Base-by-base conservation (phyloP, 2,888 invertebrate genomes). In the Melanostoma scalare region DNA sequence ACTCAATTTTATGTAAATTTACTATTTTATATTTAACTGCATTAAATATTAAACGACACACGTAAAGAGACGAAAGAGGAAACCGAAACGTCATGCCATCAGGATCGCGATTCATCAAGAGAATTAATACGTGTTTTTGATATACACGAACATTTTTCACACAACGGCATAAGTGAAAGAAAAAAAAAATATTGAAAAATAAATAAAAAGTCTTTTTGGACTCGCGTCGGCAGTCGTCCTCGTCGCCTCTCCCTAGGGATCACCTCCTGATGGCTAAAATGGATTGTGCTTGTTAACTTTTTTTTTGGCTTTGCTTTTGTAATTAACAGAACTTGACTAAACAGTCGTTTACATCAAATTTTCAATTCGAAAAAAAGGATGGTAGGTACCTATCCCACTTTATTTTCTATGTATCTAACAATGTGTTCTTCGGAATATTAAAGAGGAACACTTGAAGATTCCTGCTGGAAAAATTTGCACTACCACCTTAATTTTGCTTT, bases 31-130 rank as follows among this genome's bases (percentile, higher is more conserved):
- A 10, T 73, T 67, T 46, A 67, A 67, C 55, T 68, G 68, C 44
- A 71, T 71, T 72, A 67, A 81, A 71, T 67, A 76, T 76, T 81
- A 67, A 80, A 68, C 31, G 55, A 52, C 42, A 50, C 9, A 55
- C 46, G 46, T 35, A 6, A 42, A 52, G 48, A 56, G 20, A 35
- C 6, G 56, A 61, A 36, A 8, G 40, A 58, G 56, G 35, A n/a
- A 10, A 38, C 50, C 8, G 58, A 38, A 52, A 58, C 20, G 38
- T 65, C 58, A 73, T 35, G 71, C 71, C 80, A 81, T 75, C 80
- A 81, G 80, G 63, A 63, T 63, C 60, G 31, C 63, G 80, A 65
- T 52, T 60, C 53, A 71, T 75, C 80, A 67, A 35, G 75, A 75
- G 80, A 75, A 48, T 75, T 67, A 30, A 38, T 20, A 33, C 52